Evolutionary conservation across 2,113 vertebrate genomes (phyloP), one percentile per base, ranked within the genome.

Genomic region (Proteles cristata): DNA sequence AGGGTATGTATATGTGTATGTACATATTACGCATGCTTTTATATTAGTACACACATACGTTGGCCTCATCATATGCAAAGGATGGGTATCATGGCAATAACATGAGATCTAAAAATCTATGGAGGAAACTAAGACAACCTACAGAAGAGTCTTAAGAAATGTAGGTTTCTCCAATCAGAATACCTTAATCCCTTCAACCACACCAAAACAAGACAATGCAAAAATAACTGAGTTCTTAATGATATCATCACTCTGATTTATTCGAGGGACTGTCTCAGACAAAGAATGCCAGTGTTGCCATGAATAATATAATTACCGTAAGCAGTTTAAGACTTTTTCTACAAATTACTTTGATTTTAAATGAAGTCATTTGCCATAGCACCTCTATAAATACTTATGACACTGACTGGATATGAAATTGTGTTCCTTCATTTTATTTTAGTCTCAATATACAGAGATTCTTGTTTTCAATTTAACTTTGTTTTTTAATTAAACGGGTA

Each of bases 401-500:
- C 14, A 85, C 26, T 19, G 48, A 21, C 31, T 76, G 15, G 10
- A 33, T 92, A 31, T 93, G 58, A 93, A 89, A 88, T 95, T 31
- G 87, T 69, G 15, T 96, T 87, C n/a, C 39, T 68, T 89, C 89
- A 23, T 69, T 71, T 94, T 93, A 45, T 84, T 69, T 94, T 65
- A 85, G 48, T 93, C 93, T 74, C 1, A 8, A 4, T 61, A 65
- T 80, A 76, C 50, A 45, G 71, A 45, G 35, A 53, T 73, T 25
- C 28, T n/a, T 81, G 66, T 43, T 73, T 63, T 68, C 80, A 7
- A 43, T 82, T 97, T 73, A 83, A 65, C 83, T 93, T 95, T 73
- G 31, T 50, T 83, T 33, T 88, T 17, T 79, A 88, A 96, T 93
- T 74, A 63, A 53, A 15, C 26, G 45, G 71, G 17, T 33, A 53